phyloP scores from a whole-genome alignment of 2,888 invertebrate species.

The Mythimna loreyi region DNA sequence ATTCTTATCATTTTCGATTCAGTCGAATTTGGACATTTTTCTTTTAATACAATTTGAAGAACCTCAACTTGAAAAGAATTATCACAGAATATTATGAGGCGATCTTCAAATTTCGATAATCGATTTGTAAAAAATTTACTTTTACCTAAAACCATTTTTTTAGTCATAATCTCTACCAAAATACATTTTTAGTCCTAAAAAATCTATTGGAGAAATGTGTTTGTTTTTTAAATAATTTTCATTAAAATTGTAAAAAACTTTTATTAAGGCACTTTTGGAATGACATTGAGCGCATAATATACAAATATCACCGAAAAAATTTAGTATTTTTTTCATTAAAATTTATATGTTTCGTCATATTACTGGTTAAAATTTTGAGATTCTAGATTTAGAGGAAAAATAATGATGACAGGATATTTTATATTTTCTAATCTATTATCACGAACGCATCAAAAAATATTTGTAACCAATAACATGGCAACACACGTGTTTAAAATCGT shows the following conservation, averaged over 20 bases:
- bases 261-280: slow-evolving; percentile 83
- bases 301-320: slow-evolving; percentile 73
- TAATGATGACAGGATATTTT: slow-evolving; percentile 52
- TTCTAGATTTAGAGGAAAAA: slow-evolving; percentile 70
- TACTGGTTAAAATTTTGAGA: slow-evolving; percentile 73
- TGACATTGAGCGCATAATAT: slow-evolving; percentile 85
- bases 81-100: slow-evolving; percentile 90
- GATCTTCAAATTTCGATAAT: slow-evolving; percentile 80
- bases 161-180: slow-evolving; percentile 65
- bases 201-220: slow-evolving; percentile 70
- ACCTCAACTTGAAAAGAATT: slow-evolving; percentile 89
- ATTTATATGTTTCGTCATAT: slow-evolving; percentile 63
- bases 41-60: slow-evolving; percentile 81
- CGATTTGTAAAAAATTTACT: slow-evolving; percentile 62
- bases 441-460: slow-evolving; percentile 76
- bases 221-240: slow-evolving; percentile 30
- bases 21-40: slow-evolving; percentile 59
- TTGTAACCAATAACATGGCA: slow-evolving; percentile 88
- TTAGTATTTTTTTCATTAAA: slow-evolving; percentile 60
- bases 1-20: slow-evolving; percentile 69
- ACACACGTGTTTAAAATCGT: slow-evolving; percentile 74
- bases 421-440: slow-evolving; percentile 79
- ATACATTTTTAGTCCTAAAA: slow-evolving; percentile 70
- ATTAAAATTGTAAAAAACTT: slow-evolving; percentile 59
- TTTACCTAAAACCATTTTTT: slow-evolving; percentile 58